Conservation (phyloP, 1,140 invertebrate genomes). For the Holotrichia oblita region DNA sequence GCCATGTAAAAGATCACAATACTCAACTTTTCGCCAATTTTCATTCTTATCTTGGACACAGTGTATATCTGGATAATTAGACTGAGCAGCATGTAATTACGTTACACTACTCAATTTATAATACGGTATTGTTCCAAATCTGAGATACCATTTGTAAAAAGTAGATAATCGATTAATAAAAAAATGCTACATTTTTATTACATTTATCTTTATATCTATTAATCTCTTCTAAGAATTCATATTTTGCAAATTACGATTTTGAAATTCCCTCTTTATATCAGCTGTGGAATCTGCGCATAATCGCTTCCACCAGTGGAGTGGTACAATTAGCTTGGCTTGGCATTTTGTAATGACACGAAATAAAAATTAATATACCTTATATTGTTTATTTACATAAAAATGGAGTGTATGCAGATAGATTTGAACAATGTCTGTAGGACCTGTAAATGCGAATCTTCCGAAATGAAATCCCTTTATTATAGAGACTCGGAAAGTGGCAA, state of each 20-base stretch:
- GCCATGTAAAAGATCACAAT: too few relatives aligned
- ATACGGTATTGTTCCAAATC: too few relatives aligned
- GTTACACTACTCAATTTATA: too few relatives aligned
- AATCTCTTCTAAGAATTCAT: too few relatives aligned
- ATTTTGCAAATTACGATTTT: too few relatives aligned
- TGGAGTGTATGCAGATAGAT: slow-evolving; percentile 38
- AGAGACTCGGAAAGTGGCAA: slow-evolving; percentile 44
- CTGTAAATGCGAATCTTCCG: slow-evolving; percentile 52
- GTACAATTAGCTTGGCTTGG: slow-evolving; percentile 24
- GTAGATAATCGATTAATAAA: not conserved
- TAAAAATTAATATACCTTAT: not conserved
- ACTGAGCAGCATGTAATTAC: too few relatives aligned
- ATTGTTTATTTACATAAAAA: not conserved
- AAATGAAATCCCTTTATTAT: slow-evolving; percentile 54
- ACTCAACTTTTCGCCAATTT: too few relatives aligned
- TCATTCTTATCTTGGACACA: too few relatives aligned
- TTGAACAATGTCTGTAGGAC: slow-evolving; percentile 52
- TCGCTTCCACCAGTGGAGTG: slow-evolving; percentile 26
- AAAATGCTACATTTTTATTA: not conserved
- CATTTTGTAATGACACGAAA: not conserved
- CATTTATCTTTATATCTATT: too few relatives aligned
- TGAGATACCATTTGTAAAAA: not conserved
- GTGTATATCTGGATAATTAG: too few relatives aligned
- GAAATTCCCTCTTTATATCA: not conserved
- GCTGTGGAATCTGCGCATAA: slow-evolving; percentile 21